A percentile compares a stretch with the other conserved stretches of the same genome.
Conservation (phyloP, 1,140 invertebrate species). For the Aphis gossypii region DNA sequence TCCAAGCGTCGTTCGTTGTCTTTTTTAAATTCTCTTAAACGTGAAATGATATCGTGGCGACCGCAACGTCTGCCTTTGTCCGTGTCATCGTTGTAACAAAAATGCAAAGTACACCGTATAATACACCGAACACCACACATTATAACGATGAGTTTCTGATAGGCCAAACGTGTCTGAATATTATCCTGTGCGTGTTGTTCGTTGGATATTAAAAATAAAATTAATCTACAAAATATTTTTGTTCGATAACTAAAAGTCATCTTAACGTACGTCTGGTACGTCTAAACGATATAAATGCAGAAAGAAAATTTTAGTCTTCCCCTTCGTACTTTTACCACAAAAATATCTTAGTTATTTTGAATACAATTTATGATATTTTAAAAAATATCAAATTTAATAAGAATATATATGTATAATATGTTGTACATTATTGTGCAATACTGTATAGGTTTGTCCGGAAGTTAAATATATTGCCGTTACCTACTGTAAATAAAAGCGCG, state of each 20-base stretch:
- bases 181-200: too few relatives aligned
- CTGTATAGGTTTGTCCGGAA: neutral
- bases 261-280: too few relatives aligned
- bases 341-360: neutral
- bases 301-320: neutral
- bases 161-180: neutral
- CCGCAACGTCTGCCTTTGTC: too few relatives aligned
- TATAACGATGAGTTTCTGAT: neutral
- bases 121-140: neutral
- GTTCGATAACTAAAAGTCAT: neutral
- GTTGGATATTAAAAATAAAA: neutral
- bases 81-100: neutral
- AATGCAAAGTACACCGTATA: neutral
- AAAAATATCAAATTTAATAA: neutral
- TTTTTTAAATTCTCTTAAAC: neutral
- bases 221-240: neutral
- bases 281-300: too few relatives aligned
- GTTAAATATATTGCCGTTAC: neutral
- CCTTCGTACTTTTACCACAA: too few relatives aligned
- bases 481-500: constrained; percentile 68
- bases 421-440: neutral
- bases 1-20: neutral
- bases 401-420: neutral
- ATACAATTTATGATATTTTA: neutral
- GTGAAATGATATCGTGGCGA: neutral